Base-by-base conservation (phyloP, 1,140 invertebrate species). In the Frieseomelitta varia region DNA sequence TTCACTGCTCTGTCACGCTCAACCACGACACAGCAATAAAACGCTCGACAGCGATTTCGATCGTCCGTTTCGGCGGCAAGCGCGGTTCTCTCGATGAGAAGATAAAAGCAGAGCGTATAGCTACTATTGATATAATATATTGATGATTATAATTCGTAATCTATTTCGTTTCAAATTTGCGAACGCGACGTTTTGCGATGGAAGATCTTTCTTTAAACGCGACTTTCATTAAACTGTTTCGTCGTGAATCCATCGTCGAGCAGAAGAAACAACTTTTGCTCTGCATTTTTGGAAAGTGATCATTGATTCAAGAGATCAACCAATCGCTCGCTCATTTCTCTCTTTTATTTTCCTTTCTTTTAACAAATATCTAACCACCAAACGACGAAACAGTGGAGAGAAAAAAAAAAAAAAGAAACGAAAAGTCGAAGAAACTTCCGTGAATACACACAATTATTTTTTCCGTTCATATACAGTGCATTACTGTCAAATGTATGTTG, bases 181-280 rank as follows among this genome's bases (percentile, higher is more conserved):
- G 21, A 19, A 39, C 34, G 30, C 72, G 30, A 76, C 53, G 58
- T 82, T 83, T 78, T 55, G 56, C 55, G 79, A 73, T 65, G 72
- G 19, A 84, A 84, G 76, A 84, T 84, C 81, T 84, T 84, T 84
- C 76, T 84, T 84, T 79, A 51, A 55, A 55, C 73, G 73, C 73
- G 72, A 47, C 76, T 65, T 53, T 51, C 34, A 12, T 67, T 34
- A 19, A 19, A 14, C 51, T 21, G 15, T 63, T 76, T 77, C 8
- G 63, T 56, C 73, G 61, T 19, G 17, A 56, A n/a, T 14, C 61
- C 30, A 77, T 74, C 47, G 8, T 51, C 15, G 0, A 3, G 4
- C 11, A 61, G n/a, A 67, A 74, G 34, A 56, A 19, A n/a, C 56
- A 34, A n/a, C 2, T n/a, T 21, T n/a, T 15, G 30, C 4, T n/a